These are phyloP conservation scores for Epizoanthus rinbou DNA, from an alignment of 92 coral and sea anemone species.

Conservation along the genomic window DNA sequence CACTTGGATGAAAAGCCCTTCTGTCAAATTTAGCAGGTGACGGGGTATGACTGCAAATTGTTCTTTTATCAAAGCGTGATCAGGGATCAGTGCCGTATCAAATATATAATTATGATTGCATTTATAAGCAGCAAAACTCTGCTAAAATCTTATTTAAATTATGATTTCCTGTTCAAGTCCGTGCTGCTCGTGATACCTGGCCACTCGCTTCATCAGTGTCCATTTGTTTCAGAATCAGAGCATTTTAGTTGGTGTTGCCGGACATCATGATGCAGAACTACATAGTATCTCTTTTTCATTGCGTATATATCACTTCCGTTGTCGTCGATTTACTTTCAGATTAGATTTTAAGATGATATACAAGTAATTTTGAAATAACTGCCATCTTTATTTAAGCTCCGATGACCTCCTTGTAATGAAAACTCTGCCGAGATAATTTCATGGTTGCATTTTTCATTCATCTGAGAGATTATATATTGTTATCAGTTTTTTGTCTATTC, in stretches of 20 bases:
- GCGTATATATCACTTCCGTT: not conserved
- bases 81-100: not conserved
- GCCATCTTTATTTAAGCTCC: not conserved
- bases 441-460: no score
- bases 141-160: not conserved
- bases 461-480: no score
- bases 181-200: no score
- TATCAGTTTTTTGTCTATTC: no score
- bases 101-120: not conserved
- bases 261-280: no score
- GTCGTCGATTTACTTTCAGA: not conserved
- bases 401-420: not conserved
- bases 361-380: not conserved
- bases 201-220: not conserved
- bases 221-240: no score
- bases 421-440: no score
- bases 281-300: not conserved
- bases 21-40: conserved; percentile 16
- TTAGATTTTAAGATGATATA: not conserved
- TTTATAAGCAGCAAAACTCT: not conserved
- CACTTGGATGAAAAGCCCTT: conserved; percentile 23
- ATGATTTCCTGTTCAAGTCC: not conserved
- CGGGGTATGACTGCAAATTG: not conserved
- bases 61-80: not conserved
- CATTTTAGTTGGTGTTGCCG: not conserved